Conservation (phyloP, 2,888 invertebrate species). For the Odontomyia ornata region DNA sequence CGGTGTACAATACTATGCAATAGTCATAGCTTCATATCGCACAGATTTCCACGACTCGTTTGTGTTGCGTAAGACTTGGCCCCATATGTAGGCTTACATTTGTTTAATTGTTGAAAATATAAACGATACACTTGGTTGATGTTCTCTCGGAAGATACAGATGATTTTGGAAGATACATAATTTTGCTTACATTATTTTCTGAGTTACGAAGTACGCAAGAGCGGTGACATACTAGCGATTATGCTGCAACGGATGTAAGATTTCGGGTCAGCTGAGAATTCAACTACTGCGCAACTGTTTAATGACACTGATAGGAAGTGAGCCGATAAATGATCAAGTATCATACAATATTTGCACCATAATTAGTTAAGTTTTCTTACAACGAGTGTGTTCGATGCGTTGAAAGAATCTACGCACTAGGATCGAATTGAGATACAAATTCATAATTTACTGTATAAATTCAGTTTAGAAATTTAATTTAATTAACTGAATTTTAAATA, state of each 20-base stretch:
- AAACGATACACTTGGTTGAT: not conserved
- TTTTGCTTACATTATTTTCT: not conserved
- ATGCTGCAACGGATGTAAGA: not conserved
- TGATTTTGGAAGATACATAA: constrained; percentile 14
- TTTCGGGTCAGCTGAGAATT: too few species aligned
- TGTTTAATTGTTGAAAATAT: constrained; percentile 19
- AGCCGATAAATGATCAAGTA: too few species aligned
- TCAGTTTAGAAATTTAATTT: too few species aligned
- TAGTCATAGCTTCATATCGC: not conserved
- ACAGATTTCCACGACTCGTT: not conserved
- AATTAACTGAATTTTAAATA: too few species aligned
- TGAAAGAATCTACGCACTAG: too few species aligned
- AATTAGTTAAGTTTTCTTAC: too few species aligned
- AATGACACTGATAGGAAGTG: too few species aligned
- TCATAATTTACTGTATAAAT: too few species aligned
- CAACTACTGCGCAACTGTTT: too few species aligned
- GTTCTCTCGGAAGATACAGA: not conserved
- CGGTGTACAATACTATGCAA: not conserved
- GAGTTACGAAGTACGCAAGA: not conserved
- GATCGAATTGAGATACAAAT: too few species aligned
- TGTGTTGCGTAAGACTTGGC: constrained; percentile 1
- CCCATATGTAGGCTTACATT: not conserved
- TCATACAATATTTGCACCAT: too few species aligned
- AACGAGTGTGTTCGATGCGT: too few species aligned
- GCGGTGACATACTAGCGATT: not conserved